phyloP scores from a whole-genome alignment of 2,888 invertebrate species.

The Thymelicus lineola region DNA sequence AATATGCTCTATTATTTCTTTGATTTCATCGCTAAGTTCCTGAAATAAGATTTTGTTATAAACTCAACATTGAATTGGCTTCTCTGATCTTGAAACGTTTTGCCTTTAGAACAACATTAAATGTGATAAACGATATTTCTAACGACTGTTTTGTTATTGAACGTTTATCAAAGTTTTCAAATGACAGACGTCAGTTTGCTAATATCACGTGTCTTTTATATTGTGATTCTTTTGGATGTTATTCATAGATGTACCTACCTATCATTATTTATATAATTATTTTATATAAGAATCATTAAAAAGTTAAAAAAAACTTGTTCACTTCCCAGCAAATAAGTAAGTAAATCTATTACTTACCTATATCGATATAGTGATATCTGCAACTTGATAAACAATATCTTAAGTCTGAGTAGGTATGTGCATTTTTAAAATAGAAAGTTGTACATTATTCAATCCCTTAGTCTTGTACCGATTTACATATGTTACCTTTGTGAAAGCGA shows the following conservation, averaged over 20 bases:
- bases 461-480: conserved; percentile 62
- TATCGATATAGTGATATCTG: neutral
- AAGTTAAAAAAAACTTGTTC: no score
- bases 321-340: no score
- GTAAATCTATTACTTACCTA: no score
- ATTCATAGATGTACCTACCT: no score
- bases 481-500: conserved; percentile 73
- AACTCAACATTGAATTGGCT: conserved; percentile 43
- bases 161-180: no score
- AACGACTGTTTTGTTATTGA: neutral
- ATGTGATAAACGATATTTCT: neutral
- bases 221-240: no score
- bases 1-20: conserved; percentile 80
- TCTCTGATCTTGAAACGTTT: conserved; percentile 15
- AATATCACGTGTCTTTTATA: no score
- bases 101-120: neutral
- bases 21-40: conserved; percentile 81
- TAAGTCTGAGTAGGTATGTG: conserved; percentile 14
- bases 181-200: no score
- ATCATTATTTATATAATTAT: no score
- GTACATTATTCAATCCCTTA: conserved; percentile 58
- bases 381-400: conserved; percentile 1
- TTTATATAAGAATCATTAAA: no score
- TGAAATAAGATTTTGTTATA: conserved; percentile 57
- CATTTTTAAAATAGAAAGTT: conserved; percentile 40